Base-by-base conservation (phyloP, 2,113 vertebrate species). In the Arothron firmamentum region DNA sequence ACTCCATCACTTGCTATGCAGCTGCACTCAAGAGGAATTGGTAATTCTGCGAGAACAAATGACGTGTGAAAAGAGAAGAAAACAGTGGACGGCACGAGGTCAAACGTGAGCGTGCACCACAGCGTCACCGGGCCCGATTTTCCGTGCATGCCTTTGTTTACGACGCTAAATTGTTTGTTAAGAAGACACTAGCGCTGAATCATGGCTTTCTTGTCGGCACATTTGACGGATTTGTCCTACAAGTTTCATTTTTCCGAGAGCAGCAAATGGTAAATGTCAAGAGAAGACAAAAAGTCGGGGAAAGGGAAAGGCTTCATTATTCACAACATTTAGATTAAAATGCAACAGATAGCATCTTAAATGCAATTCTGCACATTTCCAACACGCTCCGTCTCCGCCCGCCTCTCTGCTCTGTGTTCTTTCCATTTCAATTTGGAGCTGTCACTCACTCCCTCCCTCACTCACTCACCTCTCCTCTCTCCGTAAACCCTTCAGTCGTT, bases 401-500 rank as follows among this genome's bases (percentile, higher is more conserved):
- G 1, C n/a, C 21, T 62, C n/a, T 62, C 59, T 54, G 51, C 56
- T 38, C 18, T n/a, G 43, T 34, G 21, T 72, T 68, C 51, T 66
- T 59, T n/a, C 59, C 51, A 56, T 78, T 80, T 77, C 78, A 79
- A 75, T 87, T 77, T 68, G 72, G 52, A 46, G 55, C 62, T 74
- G 79, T 74, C 81, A 80, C n/a, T 77, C 72, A 81, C 18, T 52
- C 15, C 31, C 46, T 74, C 81, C 79, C n/a, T 77, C 72, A 81
- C 18, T 52, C 15, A 38, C 46, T 61, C 62, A 67, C 55, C 71
- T 72, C 56, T 77, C 61, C 69, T 56, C 71, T 59, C 45, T 9
- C 62, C 17, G 17, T 47, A 63, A 59, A 20, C 52, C 54, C 56
- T 41, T 13, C 18, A 42, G 67, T 51, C 71, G 74, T 65, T 28